Evolutionary conservation across 2,797 vertebrate species (phyloP).

Genomic region (Microctenopoma stevenorrisi): DNA sequence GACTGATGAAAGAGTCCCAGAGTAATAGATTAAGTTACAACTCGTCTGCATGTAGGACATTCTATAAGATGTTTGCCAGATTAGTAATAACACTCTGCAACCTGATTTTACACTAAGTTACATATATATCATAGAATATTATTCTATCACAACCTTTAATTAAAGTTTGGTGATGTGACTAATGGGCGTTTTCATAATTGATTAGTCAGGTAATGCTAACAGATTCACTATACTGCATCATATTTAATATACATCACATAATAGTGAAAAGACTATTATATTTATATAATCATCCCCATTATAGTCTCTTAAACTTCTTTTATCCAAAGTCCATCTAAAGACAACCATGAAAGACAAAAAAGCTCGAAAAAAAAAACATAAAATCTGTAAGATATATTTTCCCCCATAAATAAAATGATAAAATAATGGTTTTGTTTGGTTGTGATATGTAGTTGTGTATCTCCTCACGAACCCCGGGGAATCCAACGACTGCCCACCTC

Average conservation of each 20-base stretch:
- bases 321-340: not conserved
- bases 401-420: not conserved
- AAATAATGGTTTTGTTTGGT: not conserved
- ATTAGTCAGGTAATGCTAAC: too few species aligned
- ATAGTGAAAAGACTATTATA: not conserved
- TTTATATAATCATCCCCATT: too few species aligned
- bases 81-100: too few species aligned
- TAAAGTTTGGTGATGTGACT: too few species aligned
- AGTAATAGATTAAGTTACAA: not conserved
- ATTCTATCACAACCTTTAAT: not conserved
- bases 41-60: not conserved
- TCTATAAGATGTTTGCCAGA: too few species aligned
- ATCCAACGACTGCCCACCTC: not conserved
- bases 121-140: not conserved
- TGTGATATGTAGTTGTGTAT: not conserved
- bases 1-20: not conserved
- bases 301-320: not conserved
- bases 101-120: not conserved
- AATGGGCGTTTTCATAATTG: too few species aligned
- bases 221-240: too few species aligned
- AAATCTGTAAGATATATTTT: not conserved
- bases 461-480: not conserved
- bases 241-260: not conserved
- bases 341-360: not conserved
- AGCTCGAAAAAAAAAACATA: not conserved